These are phyloP conservation scores for Colossoma macropomum DNA, from an alignment of 2,113 vertebrate species.

Conservation along the genomic window DNA sequence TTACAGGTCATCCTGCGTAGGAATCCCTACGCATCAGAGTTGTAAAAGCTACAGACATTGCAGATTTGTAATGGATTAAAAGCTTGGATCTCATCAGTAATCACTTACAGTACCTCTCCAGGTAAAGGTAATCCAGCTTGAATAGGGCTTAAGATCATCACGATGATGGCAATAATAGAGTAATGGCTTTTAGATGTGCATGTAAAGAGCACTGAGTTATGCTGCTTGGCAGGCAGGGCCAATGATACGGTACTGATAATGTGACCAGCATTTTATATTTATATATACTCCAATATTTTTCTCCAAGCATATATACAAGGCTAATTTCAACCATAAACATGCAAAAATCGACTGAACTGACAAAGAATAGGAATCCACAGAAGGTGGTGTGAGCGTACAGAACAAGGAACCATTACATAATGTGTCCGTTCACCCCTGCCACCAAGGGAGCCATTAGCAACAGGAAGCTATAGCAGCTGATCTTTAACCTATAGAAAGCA, in stretches of 20 bases:
- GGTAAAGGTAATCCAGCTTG: neutral
- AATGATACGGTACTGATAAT: too few species aligned
- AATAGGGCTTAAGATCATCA: neutral
- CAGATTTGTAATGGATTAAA: neutral
- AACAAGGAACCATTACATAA: neutral
- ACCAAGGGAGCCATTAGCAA: neutral
- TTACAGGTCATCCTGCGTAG: too few species aligned
- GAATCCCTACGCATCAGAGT: neutral
- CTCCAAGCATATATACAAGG: neutral
- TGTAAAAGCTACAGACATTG: neutral
- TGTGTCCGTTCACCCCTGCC: neutral
- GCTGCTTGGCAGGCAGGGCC: too few species aligned
- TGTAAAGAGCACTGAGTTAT: too few species aligned
- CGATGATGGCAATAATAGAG: neutral
- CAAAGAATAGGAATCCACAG: neutral
- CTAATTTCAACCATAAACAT: neutral
- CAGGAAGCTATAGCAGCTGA: neutral
- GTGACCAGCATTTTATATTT: neutral
- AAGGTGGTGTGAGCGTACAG: neutral
- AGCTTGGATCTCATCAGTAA: neutral
- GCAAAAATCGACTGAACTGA: neutral
- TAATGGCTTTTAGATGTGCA: neutral
- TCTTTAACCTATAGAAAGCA: neutral
- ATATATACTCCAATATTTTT: neutral
- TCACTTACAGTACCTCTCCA: neutral